These are phyloP conservation scores for Ridgeia piscesae DNA, from an alignment of 1,140 invertebrate genomes.

Conservation along the genomic window DNA sequence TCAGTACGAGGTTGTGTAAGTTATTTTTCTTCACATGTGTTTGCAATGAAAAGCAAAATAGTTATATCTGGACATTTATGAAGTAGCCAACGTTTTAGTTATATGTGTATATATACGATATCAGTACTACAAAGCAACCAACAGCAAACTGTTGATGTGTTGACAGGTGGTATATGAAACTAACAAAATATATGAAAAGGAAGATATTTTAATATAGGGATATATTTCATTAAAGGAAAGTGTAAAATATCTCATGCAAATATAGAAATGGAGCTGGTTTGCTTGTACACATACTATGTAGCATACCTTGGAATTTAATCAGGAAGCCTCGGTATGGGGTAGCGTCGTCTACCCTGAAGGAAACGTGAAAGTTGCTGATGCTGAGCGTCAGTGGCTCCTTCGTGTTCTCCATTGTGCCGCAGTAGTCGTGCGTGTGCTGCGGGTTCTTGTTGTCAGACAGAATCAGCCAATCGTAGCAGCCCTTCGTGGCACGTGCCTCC, in stretches of 20 bases:
- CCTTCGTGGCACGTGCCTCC: background rate
- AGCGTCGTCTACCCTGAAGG: background rate
- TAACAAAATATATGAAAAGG: too few species aligned
- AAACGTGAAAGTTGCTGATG: background rate
- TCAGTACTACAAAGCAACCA: background rate
- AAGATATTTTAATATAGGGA: too few species aligned
- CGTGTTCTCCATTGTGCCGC: background rate
- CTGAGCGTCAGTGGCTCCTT: background rate
- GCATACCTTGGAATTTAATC: background rate
- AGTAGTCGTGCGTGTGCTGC: background rate
- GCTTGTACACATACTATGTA: background rate
- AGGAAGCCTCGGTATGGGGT: background rate
- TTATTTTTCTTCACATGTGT: too few species aligned
- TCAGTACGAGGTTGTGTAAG: too few species aligned
- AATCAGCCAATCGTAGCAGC: background rate
- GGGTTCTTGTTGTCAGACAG: background rate
- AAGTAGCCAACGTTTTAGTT: too few species aligned
- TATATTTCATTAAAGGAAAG: too few species aligned
- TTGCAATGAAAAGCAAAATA: too few species aligned
- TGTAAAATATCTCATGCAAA: too few species aligned
- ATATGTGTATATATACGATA: too few species aligned
- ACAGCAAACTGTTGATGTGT: background rate
- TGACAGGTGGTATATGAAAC: background rate
- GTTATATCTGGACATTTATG: too few species aligned
- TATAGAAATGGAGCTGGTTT: too few species aligned